Base-by-base conservation (phyloP, 2,797 vertebrate species). In the Gymnocypris eckloni region DNA sequence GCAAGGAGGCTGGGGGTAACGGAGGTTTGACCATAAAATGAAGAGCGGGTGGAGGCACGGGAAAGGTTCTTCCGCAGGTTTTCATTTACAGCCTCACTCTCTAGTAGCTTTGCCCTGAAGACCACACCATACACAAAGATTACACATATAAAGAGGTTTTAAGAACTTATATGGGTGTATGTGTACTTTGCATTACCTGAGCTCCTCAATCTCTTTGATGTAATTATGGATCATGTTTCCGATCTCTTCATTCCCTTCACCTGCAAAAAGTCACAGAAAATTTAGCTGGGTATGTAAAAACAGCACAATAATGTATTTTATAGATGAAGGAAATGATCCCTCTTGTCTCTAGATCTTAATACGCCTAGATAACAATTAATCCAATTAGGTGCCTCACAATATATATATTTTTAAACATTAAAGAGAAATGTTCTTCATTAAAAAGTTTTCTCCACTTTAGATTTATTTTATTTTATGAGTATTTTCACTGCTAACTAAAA, bases 141-240 rank as follows among this genome's bases (percentile, higher is more conserved):
- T 78, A 39, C 41, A 61, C 20, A 41, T 11, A 41, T 13, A 61
- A 9, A 50, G 41, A 6, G 33, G 9, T 50, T 64, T 41, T 28
- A 61, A 28, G 11, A n/a, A 8, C 12, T 33, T 59, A 61, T 10
- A 39, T 12, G 15, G 25, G 12, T 2, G 41, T 33, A 50, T 3
- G 2, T 8, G 11, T 8, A 13, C 48, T 41, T 11, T 41, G 28
- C 41, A 43, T 50, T 96, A 99, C 98, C 98, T 96, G 91, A 99
- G 97, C 82, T 98, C 97, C 94, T 99, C 98, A 4, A 99, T 99
- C 93, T 99, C 98, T 93, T 98, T 98, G 90, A 99, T 99, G 88
- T 99, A 99, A 92, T 97, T 95, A 89, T 97, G 96, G 92, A 99
- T 97, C 97, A 99, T 99, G 92, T 97, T 98, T 91, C 97, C 97